Evolutionary conservation across 2,888 invertebrate species (phyloP).

Genomic region (Nesidiocoris tenuis): DNA sequence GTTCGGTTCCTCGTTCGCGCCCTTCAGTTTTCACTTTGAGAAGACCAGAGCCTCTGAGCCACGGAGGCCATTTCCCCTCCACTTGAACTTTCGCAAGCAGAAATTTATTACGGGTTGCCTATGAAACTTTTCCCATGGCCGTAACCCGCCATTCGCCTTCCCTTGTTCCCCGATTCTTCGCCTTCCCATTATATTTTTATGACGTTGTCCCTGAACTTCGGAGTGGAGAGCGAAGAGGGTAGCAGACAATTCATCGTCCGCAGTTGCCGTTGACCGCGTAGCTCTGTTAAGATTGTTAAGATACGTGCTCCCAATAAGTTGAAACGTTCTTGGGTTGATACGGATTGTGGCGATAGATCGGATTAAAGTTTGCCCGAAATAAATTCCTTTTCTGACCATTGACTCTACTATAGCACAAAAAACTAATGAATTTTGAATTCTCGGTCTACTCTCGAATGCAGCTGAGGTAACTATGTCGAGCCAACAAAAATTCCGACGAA

Average conservation of each 20-base stretch:
- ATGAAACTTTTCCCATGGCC: background rate
- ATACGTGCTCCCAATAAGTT: no score
- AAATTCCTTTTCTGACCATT: no score
- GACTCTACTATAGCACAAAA: no score
- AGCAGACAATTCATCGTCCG: background rate
- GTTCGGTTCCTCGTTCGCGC: background rate
- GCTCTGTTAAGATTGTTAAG: no score
- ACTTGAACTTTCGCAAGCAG: background rate
- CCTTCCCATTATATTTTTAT: background rate
- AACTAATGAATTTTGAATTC: no score
- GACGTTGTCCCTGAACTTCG: background rate
- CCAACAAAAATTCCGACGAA: no score
- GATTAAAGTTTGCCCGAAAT: no score
- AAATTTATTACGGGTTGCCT: background rate
- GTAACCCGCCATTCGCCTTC: background rate
- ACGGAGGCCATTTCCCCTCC: background rate
- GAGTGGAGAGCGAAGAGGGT: background rate
- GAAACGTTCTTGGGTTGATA: no score
- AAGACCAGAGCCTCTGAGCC: background rate
- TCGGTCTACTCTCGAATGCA: no score
- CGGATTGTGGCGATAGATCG: no score
- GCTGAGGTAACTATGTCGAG: no score
- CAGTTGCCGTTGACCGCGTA: background rate
- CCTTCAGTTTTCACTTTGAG: background rate
- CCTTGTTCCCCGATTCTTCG: background rate